Evolutionary conservation across 2,797 vertebrate species (phyloP).

Genomic region (Darevskia mixta): DNA sequence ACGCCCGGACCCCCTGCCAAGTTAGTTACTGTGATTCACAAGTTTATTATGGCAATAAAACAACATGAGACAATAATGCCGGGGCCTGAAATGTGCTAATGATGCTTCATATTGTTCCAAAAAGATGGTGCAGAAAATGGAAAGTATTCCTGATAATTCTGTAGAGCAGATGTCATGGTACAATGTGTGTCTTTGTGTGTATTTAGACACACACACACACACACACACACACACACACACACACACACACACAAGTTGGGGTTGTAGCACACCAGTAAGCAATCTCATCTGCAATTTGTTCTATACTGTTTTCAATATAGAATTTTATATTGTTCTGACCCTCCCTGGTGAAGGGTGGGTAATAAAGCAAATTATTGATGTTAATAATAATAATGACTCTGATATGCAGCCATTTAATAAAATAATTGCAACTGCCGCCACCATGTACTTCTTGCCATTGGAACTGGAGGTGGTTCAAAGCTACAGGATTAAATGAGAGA

Average conservation of each 20-base stretch:
- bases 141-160: conserved; percentile 59
- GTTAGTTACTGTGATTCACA: conserved; percentile 80
- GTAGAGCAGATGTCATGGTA: conserved; percentile 62
- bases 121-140: conserved; percentile 70
- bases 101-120: conserved; percentile 70
- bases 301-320: too few species aligned
- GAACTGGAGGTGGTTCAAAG: neutral
- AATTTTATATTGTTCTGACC: too few species aligned
- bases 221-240: too few species aligned
- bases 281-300: neutral
- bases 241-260: neutral
- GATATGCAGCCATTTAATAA: neutral
- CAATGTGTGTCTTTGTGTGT: neutral
- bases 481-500: neutral
- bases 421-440: neutral
- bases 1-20: conserved; percentile 67
- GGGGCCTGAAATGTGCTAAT: conserved; percentile 68
- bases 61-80: conserved; percentile 75
- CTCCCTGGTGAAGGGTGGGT: too few species aligned
- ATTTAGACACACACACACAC: too few species aligned
- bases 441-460: neutral
- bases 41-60: conserved; percentile 84
- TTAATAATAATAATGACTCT: too few species aligned
- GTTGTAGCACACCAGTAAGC: neutral
- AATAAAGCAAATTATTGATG: too few species aligned